Evolutionary conservation across 2,888 invertebrate genomes (phyloP), one percentile per base, ranked within the genome.

Genomic region (Dilophus febrilis): DNA sequence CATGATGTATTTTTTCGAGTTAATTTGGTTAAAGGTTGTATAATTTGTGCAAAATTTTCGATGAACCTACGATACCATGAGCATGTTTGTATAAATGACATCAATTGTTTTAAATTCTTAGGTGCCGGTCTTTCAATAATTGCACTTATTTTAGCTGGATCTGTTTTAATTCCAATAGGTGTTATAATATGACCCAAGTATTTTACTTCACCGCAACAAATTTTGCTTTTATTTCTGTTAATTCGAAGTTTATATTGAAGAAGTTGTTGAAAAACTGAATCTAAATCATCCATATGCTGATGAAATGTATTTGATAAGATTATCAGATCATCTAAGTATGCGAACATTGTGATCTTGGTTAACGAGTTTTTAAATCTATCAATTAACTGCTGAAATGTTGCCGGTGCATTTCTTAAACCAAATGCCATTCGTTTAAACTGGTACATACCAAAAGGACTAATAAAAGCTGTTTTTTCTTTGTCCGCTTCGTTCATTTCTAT

Each of bases 21-120:
- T 0, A 55, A 34, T 1, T 19, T 10, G 1, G 51, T 54, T 4
- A 57, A 32, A 1, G 56, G 53, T 40, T 44, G 39, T 0, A 53
- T 46, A 0, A 50, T 45, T 8, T 46, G 31, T 1, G 49, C 42
- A 49, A 58, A 55, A 47, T 53, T 51, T 50, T 52, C 50, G 49
- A 55, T 50, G 42, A 50, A 48, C 38, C 52, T 17, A 8, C 52
- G 22, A 37, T 51, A 55, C 54, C 55, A 57, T 0, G 49, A 50
- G 11, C 47, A 48, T 2, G 47, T 52, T 42, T 55, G 52, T 3
- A 56, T 13, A 35, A 56, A 46, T n/a, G 49, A 37, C 10, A 47
- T 13, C 1, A 51, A 14, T 17, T 46, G 44, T 27, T 45, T 46
- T 2, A 39, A 3, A 19, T 46, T 51, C 5, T 10, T 44, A 1